These are phyloP conservation scores for Eretmocerus hayati DNA, from an alignment of 2,888 invertebrate species.

Conservation along the genomic window DNA sequence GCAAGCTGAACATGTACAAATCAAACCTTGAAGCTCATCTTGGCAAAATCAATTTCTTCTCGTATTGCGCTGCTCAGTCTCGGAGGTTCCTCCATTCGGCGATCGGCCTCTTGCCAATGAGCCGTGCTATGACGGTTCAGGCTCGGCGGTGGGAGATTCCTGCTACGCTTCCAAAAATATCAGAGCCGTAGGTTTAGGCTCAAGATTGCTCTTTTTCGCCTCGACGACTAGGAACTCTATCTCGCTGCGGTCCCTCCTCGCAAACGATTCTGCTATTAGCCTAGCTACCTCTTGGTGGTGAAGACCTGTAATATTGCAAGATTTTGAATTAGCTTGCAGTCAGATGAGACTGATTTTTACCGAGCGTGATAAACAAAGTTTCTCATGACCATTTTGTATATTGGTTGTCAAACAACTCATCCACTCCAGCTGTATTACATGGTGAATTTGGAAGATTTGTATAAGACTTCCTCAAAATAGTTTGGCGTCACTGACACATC, in stretches of 20 bases:
- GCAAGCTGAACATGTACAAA: too few species aligned
- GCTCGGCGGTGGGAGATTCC: slow-evolving; percentile 47
- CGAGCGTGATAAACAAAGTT: too few species aligned
- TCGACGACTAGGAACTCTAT: slow-evolving; percentile 91
- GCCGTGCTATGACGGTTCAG: slow-evolving; percentile 40
- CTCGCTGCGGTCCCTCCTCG: slow-evolving; percentile 77
- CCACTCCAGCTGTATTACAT: too few species aligned
- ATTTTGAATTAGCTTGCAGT: too few species aligned
- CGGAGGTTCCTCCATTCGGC: neutral
- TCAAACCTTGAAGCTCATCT: neutral
- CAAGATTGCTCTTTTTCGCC: slow-evolving; percentile 85
- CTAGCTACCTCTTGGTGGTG: slow-evolving; percentile 70
- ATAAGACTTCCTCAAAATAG: too few species aligned
- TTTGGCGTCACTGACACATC: too few species aligned
- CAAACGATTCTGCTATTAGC: slow-evolving; percentile 88
- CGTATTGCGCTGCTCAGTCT: neutral
- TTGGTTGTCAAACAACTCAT: too few species aligned
- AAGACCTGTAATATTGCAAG: slow-evolving; percentile 38
- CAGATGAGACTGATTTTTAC: too few species aligned
- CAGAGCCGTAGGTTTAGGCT: slow-evolving; percentile 84
- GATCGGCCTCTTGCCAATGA: slow-evolving; percentile 21
- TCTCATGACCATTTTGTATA: too few species aligned
- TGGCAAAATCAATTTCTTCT: slow-evolving; percentile 5
- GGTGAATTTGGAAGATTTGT: too few species aligned
- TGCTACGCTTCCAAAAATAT: slow-evolving; percentile 91